Evolutionary conservation across 2,113 vertebrate genomes (phyloP), one percentile per base, ranked within the genome.

Genomic region (Ursus arctos): DNA sequence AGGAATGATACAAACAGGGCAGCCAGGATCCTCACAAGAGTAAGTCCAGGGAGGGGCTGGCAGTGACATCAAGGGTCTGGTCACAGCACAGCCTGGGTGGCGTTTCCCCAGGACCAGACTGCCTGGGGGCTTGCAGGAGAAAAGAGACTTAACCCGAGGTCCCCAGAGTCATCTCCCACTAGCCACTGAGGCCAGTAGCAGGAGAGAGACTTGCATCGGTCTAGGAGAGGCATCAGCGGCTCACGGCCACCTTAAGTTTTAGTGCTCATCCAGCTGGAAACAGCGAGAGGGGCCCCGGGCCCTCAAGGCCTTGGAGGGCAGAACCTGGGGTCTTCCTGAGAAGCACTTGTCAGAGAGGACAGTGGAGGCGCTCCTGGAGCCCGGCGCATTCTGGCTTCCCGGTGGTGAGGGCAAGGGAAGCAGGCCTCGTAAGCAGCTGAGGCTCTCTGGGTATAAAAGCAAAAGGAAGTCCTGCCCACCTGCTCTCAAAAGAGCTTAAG

Each of bases 1-100:
- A 63, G 99, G 99, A 61, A 99, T 99, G 99, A 99, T 99, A 98
- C 99, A 99, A 57, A 99, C 99, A 28, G 99, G 99, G 90, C 99
- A 99, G 98, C 99, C 99, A 67, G 99, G 99, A 99, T 99, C 99
- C 82, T 99, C 99, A 0, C 99, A 99, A 99, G 99, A 99, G 99
- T 99, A 99, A 99, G 99, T 99, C 65, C 96, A 83, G 65, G 51
- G n/a, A 81, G 82, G 90, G 88, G 33, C 33, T 0, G 0, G 12
- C n/a, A 6, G n/a, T 21, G 47, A 79, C 11, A 19, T 1, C 21
- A n/a, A 6, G 24, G 49, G 36, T 47, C 49, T 80, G 26, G 51
- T 65, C 31, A 51, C n/a, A 47, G 49, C 13, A 18, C 11, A 36
- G 4, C 2, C 49, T 0, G 11, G 61, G 72, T 31, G 10, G 16